Base-by-base conservation (phyloP, 2,113 vertebrate species). In the Ictalurus furcatus region DNA sequence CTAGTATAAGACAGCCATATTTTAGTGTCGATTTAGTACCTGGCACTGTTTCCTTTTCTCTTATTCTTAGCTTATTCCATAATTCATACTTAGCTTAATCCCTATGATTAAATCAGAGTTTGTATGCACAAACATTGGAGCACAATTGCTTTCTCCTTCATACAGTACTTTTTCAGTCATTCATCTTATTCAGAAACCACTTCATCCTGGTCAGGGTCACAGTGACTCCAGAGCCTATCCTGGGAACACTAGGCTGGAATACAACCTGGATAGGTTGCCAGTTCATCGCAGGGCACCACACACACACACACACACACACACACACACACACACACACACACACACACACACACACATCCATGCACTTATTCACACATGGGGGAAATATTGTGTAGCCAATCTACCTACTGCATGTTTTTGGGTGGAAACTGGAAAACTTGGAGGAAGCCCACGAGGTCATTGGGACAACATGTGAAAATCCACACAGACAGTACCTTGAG, bases 31-130 rank as follows among this genome's bases (percentile, higher is more conserved):
- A 67, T 83, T 58, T 2, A 83, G 9, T 59, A 56, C 80, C n/a
- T 59, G 48, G 17, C 78, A 76, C 56, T 16, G 17, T 84, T 69
- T 52, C 13, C 6, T 44, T 85, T 87, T 69, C 16, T 30, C 17
- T 87, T 48, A 61, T 85, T 19, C 54, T 54, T 34, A 79, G 7
- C 34, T 67, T 56, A 78, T 56, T 23, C n/a, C 30, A 34, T 19
- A 19, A 78, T 65, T 54, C 44, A 79, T 89, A 56, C 25, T 88
- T 82, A 71, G 21, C 59, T 16, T 82, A 37, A 82, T 71, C 61
- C n/a, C 19, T 52, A 40, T 89, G 17, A 79, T 89, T 78, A 40
- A 85, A 67, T 87, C 44, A 48, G 48, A 71, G 86, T 69, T 67
- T 82, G 56, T 54, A 71, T 34, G 28, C 48, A 56, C 30, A 71